These are phyloP conservation scores for Pachliopta kotzebuea DNA, from an alignment of 2,888 invertebrate genomes.

Conservation along the genomic window DNA sequence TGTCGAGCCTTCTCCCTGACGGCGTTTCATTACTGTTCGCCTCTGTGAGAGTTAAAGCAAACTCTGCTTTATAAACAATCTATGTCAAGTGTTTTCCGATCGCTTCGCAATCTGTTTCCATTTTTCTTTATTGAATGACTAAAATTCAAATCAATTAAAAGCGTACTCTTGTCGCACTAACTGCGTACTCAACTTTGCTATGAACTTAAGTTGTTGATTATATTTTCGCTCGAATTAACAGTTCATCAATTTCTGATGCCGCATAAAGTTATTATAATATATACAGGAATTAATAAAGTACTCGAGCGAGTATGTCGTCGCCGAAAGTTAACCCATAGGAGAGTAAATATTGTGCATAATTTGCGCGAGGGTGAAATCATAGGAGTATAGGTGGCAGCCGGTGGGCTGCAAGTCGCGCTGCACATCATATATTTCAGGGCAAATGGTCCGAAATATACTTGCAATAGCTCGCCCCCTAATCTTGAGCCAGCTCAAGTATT, in stretches of 20 bases:
- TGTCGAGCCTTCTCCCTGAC: conserved; percentile 62
- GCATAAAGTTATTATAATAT: background rate
- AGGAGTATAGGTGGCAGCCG: conserved; percentile 40
- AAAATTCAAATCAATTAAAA: conserved; percentile 61
- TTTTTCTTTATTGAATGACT: conserved; percentile 51
- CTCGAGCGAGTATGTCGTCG: conserved; percentile 69
- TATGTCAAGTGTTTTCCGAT: conserved; percentile 68
- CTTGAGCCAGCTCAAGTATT: conserved; percentile 78
- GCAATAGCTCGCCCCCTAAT: conserved; percentile 74
- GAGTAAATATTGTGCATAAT: conserved; percentile 80
- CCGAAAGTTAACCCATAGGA: conserved; percentile 64
- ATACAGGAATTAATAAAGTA: conserved; percentile 42
- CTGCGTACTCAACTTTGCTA: conserved; percentile 44
- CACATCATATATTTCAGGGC: conserved; percentile 75
- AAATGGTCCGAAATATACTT: conserved; percentile 67
- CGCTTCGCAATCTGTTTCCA: conserved; percentile 58
- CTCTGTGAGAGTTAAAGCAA: conserved; percentile 57
- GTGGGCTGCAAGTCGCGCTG: conserved; percentile 68
- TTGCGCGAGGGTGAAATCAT: conserved; percentile 63
- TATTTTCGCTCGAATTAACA: background rate
- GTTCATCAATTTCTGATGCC: background rate
- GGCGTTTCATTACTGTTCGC: conserved; percentile 69
- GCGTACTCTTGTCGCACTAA: conserved; percentile 42
- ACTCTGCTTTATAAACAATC: conserved; percentile 67
- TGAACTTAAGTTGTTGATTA: conserved; percentile 1